Base-by-base conservation (phyloP, 2,797 vertebrate species). In the Perodicticus potto region DNA sequence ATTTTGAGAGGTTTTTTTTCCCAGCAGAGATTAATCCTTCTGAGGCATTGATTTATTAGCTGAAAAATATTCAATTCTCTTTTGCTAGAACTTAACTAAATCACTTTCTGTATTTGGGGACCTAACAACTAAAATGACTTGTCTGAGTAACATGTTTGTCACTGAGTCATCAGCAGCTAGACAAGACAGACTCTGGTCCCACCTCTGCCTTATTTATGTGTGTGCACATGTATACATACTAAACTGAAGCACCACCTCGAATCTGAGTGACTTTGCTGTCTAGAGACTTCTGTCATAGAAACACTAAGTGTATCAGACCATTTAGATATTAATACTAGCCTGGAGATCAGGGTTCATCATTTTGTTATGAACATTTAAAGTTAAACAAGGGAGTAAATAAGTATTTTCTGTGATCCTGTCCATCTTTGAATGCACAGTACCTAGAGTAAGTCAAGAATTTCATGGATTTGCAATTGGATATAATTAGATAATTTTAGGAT, bases 321-420 rank as follows among this genome's bases (percentile, higher is more conserved):
- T 34, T 32, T 27, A 43, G 49, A 22, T 81, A 11, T 78, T 67
- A 76, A 11, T 93, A 29, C 32, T 81, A 59, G 12, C 37, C 8
- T 89, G 1, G 27, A 87, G 53, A 92, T 40, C 45, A 1, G 12
- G 81, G 17, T 14, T 89, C 29, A 73, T 49, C 73, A 37, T 89
- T 53, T 59, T 89, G 53, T 91, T 43, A 57, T 63, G 83, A 89
- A 69, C 59, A 82, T 85, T 92, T 94, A 70, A 91, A 88, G 25
- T 89, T 80, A 53, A 72, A 27, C 43, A 89, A 70, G 67, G 53
- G 93, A 84, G 29, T 91, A 72, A 65, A 59, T 74, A 59, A 93
- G 0, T 89, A 59, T 84, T 93, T 95, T 78, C 27, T 57, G 12
- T 84, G 11, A 40, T 92, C 19, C 20, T 72, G 0, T 85, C 81